Conservation (phyloP, 2,797 vertebrate genomes). For the Triplophysa bombifrons region DNA sequence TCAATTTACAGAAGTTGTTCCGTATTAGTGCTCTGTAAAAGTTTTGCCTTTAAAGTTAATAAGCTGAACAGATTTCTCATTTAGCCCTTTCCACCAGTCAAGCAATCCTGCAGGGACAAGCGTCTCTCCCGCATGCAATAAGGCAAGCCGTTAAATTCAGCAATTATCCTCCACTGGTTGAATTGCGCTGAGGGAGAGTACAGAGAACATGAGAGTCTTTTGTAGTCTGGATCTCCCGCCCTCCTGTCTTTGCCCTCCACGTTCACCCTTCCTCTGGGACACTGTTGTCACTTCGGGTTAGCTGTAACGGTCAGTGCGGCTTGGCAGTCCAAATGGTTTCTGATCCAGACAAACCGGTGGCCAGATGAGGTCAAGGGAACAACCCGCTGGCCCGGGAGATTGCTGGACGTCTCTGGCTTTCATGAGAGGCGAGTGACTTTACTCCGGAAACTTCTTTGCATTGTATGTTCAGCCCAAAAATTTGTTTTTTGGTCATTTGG, state of each 20-base stretch:
- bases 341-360: conserved; percentile 75
- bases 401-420: neutral
- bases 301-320: conserved; percentile 63
- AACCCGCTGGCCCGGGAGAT: neutral
- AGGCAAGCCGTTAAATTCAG: conserved; percentile 51
- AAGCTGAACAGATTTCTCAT: conserved; percentile 48
- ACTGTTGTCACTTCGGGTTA: conserved; percentile 78
- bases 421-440: neutral
- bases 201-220: conserved; percentile 36
- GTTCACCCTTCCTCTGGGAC: conserved; percentile 76
- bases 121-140: conserved; percentile 20
- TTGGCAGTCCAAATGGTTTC: conserved; percentile 74
- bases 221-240: conserved; percentile 24
- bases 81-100: conserved; percentile 35
- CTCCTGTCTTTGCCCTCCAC: conserved; percentile 68
- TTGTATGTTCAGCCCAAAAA: too few relatives aligned
- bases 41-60: conserved; percentile 48
- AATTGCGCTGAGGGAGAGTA: conserved; percentile 26
- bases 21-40: conserved; percentile 31
- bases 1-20: conserved; percentile 8
- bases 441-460: neutral
- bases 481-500: too few relatives aligned
- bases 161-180: conserved; percentile 46
- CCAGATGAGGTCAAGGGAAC: conserved; percentile 62
- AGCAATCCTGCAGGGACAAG: conserved; percentile 24